Evolutionary conservation across 64 coral and sea anemone genomes (phyloP).

Genomic region (Acropora yongei): DNA sequence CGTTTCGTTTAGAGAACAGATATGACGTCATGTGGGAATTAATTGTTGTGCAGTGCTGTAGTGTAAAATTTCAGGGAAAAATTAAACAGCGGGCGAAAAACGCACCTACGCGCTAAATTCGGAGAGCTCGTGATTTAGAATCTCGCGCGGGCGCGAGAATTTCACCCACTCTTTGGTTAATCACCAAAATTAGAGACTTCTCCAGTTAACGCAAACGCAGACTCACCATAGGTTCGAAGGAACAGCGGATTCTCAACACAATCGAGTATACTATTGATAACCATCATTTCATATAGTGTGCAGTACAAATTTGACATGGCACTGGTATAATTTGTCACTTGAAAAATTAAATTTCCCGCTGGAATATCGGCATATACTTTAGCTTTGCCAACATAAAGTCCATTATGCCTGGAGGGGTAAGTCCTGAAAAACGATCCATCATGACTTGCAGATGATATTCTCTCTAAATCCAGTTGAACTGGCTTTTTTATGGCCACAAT

Average conservation of each 20-base stretch:
- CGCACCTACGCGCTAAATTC: too few relatives aligned
- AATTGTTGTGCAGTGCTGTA: too few relatives aligned
- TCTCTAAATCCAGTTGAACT: neutral
- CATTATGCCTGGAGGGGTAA: neutral
- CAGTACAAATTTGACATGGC: constrained; percentile 4
- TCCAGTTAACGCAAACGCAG: neutral
- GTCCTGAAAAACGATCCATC: neutral
- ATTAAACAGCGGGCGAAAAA: too few relatives aligned
- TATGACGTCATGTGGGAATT: too few relatives aligned
- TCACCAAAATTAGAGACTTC: too few relatives aligned
- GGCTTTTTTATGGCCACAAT: constrained; percentile 15
- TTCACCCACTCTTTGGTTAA: too few relatives aligned
- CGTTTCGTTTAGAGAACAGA: too few relatives aligned
- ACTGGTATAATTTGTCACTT: constrained; percentile 3
- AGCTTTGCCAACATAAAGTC: neutral
- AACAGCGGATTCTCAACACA: neutral
- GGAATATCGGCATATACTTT: neutral
- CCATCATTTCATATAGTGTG: neutral
- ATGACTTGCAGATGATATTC: neutral
- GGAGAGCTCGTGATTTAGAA: too few relatives aligned
- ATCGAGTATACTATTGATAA: neutral
- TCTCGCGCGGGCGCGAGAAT: too few relatives aligned
- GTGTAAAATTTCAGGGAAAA: too few relatives aligned
- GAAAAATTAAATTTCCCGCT: neutral
- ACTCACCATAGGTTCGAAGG: constrained; percentile 7